Evolutionary conservation across 2,797 vertebrate genomes (phyloP), one percentile per base, ranked within the genome.

Genomic region (Sebastes ruberrimus): DNA sequence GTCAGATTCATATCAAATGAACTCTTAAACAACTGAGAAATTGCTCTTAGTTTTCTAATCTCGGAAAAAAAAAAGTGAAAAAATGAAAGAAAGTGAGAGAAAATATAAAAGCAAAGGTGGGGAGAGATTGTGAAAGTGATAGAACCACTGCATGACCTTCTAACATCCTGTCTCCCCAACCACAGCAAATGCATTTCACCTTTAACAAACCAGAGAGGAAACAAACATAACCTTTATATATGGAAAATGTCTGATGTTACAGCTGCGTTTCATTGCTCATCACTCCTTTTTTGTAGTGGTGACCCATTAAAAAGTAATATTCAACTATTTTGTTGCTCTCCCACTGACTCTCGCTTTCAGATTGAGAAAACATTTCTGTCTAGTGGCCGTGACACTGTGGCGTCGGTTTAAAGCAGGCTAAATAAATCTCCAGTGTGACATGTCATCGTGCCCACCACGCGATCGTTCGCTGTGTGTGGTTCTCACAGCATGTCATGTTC

Each of bases 141-240:
- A 57, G 66, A 84, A 81, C 74, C 78, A 68, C 53, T 13, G 25
- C 25, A 6, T 88, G 87, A 92, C 92, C 85, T 90, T 90, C 55
- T 75, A 76, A 87, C 93, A 88, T 91, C 90, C 88, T 89, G 85
- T 46, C 78, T 76, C 27, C n/a, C 63, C 8, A 74, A 89, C 90
- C 88, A 79, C 89, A 89, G 32, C 6, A 18, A 73, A 73, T 64
- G 74, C 76, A 55, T 78, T 78, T 84, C 68, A 84, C 69, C 68
- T 85, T 73, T 52, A 86, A 66, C 70, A 76, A 81, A 71, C 53
- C 38, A 81, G 35, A 11, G 20, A 85, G 78, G 78, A 88, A 88
- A 84, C 62, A 78, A 82, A 81, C 75, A 82, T 53, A 86, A 81
- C 65, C 81, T 86, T 82, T 83, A 60, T 80, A 60, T 64, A 1